A percentile compares a stretch with the other conserved stretches of the same genome.
phyloP scores from a whole-genome alignment of 1,140 invertebrate species.

The Parapsyche elsis region DNA sequence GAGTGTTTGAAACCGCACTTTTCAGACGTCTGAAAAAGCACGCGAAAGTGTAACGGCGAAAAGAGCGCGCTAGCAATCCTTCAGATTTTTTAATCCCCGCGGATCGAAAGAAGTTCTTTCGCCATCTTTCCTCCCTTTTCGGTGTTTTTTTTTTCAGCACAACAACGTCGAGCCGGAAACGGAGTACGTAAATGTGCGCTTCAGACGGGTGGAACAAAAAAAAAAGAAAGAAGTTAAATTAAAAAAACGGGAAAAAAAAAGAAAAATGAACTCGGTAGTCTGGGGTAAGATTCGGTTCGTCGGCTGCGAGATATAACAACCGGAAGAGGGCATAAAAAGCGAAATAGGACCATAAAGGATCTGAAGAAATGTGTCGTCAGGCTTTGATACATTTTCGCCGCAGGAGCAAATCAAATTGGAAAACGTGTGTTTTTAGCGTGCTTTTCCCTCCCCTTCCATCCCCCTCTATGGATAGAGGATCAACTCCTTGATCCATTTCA shows the following conservation, averaged over 20 bases:
- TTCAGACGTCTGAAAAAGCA: background rate
- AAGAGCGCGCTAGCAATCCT: background rate
- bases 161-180: background rate
- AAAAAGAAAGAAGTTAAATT: background rate
- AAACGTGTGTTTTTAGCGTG: no score
- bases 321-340: background rate
- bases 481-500: no score
- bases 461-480: no score
- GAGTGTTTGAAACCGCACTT: no score
- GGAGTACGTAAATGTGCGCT: background rate
- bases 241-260: background rate
- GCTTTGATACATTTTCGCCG: no score
- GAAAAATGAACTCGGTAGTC: background rate
- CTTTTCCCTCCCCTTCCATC: no score
- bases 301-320: background rate
- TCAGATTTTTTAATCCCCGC: constrained; percentile 1
- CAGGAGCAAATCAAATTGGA: no score
- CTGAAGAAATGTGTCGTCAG: no score
- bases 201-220: background rate
- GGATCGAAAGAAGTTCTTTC: constrained; percentile 19
- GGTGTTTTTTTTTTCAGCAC: background rate
- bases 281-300: background rate
- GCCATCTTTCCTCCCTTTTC: background rate
- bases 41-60: background rate
- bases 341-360: background rate